phyloP scores from a whole-genome alignment of 2,113 vertebrate species.

The Chionodraco myersi region DNA sequence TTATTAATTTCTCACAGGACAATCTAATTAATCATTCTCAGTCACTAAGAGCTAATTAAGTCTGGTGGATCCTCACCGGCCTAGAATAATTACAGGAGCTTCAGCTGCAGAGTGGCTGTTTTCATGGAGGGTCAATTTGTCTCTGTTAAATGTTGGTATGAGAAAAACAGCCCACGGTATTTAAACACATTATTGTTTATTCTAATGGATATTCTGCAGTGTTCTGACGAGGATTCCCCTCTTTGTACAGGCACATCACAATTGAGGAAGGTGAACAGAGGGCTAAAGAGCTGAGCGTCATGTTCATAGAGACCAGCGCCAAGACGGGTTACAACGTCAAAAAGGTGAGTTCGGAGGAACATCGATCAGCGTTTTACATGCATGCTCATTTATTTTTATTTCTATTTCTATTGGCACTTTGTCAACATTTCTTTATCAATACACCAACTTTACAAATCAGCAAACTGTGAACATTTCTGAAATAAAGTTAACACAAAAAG shows the following conservation, averaged over 20 bases:
- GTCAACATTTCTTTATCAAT: no score
- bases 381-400: no score
- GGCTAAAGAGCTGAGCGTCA: constrained; percentile 93
- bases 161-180: background rate
- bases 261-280: constrained; percentile 93
- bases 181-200: background rate
- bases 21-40: constrained; percentile 65
- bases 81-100: constrained; percentile 35
- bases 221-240: background rate
- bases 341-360: constrained; percentile 70
- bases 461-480: no score
- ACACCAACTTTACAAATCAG: no score
- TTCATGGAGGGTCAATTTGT: constrained; percentile 2
- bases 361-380: no score
- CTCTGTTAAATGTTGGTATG: constrained; percentile 13
- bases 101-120: constrained; percentile 19
- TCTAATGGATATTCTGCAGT: constrained; percentile 5
- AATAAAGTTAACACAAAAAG: no score
- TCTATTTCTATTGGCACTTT: no score
- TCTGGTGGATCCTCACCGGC: constrained; percentile 25
- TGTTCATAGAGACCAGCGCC: constrained; percentile 92
- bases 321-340: constrained; percentile 87
- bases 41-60: constrained; percentile 64
- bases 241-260: constrained; percentile 88
- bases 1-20: constrained; percentile 68